phyloP scores from a whole-genome alignment of 2,113 vertebrate species.

The Stercorarius parasiticus region DNA sequence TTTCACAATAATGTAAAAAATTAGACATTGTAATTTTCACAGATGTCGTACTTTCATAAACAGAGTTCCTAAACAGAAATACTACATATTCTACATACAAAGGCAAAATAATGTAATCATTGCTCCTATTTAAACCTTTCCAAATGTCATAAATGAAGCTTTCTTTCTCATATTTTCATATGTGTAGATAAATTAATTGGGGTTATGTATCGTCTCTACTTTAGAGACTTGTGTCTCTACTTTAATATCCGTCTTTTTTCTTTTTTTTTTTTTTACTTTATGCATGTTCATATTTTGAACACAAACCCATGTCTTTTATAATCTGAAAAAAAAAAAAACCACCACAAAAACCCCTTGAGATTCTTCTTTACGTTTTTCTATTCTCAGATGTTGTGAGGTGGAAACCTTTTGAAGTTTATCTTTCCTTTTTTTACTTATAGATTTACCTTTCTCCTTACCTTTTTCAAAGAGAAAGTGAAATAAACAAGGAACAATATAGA shows the following conservation, averaged over 20 bases:
- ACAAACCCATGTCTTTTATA: not conserved
- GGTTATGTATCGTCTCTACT: not conserved
- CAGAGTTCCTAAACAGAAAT: not conserved
- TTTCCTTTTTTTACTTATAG: not conserved
- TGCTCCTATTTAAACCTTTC: not conserved
- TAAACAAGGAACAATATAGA: not conserved
- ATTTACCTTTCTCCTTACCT: not conserved
- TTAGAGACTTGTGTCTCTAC: not conserved
- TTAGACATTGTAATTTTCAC: not conserved
- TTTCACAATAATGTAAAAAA: not conserved
- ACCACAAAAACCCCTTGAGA: not conserved
- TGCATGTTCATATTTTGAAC: not conserved
- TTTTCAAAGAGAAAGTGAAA: conserved; percentile 32
- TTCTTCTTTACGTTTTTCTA: not conserved
- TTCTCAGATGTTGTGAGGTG: not conserved
- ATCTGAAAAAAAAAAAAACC: not conserved
- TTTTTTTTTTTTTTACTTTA: not conserved
- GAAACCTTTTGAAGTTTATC: conserved; percentile 13
- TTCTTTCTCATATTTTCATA: not conserved
- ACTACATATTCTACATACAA: not conserved
- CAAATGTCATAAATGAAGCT: not conserved
- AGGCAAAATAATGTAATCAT: not conserved
- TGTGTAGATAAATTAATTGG: not conserved
- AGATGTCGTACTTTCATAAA: not conserved
- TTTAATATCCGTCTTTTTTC: not conserved